Conservation (phyloP, 2,888 invertebrate genomes). For the Scelioninae gen. 1 region DNA sequence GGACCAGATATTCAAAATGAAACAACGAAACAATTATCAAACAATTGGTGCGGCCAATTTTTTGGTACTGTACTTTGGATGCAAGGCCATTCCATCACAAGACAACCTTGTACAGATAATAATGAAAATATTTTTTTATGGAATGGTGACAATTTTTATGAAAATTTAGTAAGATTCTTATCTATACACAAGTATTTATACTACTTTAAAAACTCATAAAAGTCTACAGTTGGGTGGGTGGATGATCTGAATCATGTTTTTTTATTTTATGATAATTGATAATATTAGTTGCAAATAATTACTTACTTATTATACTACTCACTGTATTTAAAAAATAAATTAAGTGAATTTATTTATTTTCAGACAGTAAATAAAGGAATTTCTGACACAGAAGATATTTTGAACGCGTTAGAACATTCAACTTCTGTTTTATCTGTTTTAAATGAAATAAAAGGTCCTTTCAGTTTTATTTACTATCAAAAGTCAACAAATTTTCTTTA, state of each 20-base stretch:
- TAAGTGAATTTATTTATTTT: too few species aligned
- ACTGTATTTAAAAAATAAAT: background rate
- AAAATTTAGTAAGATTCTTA: conserved; percentile 81
- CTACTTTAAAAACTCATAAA: background rate
- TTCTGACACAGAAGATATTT: conserved; percentile 73
- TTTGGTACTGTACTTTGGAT: conserved; percentile 91
- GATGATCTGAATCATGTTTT: too few species aligned
- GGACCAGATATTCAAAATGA: conserved; percentile 86
- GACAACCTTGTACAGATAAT: conserved; percentile 89
- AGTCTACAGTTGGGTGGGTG: too few species aligned
- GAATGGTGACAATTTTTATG: conserved; percentile 95
- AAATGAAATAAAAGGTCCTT: conserved; percentile 90
- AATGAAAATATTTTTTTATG: conserved; percentile 89
- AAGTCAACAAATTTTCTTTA: conserved; percentile 87
- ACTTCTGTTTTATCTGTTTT: conserved; percentile 85
- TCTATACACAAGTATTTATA: background rate
- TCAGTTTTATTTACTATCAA: conserved; percentile 91
- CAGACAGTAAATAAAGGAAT: conserved; percentile 43
- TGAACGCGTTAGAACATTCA: conserved; percentile 72
- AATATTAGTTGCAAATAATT: too few species aligned
- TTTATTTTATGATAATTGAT: too few species aligned
- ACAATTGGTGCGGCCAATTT: conserved; percentile 79
- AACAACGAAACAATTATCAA: conserved; percentile 71
- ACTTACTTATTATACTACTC: too few species aligned
- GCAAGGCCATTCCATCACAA: conserved; percentile 88